Evolutionary conservation across 2,797 vertebrate species (phyloP).

Genomic region (Cossypha niveicapilla): DNA sequence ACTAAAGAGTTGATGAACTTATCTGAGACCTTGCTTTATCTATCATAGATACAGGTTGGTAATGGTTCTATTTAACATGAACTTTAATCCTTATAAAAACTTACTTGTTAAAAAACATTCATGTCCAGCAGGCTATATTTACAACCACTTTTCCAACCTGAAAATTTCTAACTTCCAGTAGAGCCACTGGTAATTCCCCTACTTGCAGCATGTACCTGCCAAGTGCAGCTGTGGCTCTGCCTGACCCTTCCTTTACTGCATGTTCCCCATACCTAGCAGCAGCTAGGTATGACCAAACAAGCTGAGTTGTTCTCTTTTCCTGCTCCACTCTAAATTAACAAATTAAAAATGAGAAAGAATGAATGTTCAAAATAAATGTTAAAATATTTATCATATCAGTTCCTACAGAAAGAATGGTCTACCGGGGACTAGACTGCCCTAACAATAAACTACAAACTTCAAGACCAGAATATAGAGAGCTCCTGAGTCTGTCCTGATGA

Average conservation of each 20-base stretch:
- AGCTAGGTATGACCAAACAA: neutral
- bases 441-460: too few species aligned
- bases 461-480: too few species aligned
- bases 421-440: neutral
- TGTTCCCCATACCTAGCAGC: neutral
- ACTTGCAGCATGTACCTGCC: neutral
- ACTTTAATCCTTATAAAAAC: neutral
- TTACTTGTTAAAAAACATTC: neutral
- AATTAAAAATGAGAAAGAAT: neutral
- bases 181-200: neutral
- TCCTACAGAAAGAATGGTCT: neutral
- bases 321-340: neutral
- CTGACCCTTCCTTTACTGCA: accelerated
- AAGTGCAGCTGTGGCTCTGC: neutral
- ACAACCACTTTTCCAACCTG: neutral
- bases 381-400: neutral
- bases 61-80: neutral
- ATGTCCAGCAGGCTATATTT: neutral
- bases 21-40: neutral
- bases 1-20: neutral
- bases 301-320: neutral
- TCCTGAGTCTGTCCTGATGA: too few species aligned
- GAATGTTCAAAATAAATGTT: neutral
- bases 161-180: neutral
- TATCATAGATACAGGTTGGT: neutral